Percentiles rank a stretch among this genome's conserved stretches.
These are phyloP conservation scores for Ephydatia muelleri DNA, from an alignment of 37 sponge, comb jelly and placozoan genomes.

Conservation along the genomic window DNA sequence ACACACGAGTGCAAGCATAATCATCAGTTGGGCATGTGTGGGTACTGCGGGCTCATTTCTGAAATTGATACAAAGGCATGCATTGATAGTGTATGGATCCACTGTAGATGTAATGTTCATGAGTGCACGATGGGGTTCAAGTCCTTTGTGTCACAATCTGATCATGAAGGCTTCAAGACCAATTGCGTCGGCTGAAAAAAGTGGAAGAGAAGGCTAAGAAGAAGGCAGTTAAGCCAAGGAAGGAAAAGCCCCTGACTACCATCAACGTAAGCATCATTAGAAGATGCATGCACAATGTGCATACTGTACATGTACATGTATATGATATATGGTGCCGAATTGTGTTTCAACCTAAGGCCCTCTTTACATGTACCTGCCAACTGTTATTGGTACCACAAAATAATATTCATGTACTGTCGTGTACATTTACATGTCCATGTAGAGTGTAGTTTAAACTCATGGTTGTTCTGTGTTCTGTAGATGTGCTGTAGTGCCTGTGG, in stretches of 20 bases:
- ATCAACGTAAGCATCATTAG: constrained; percentile 53
- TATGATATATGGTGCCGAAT: background rate
- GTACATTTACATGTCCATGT: background rate
- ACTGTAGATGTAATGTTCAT: too few relatives aligned
- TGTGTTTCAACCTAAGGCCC: background rate
- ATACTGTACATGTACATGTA: background rate
- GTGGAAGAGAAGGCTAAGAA: constrained; percentile 75
- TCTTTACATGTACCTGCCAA: background rate
- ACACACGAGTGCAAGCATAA: too few relatives aligned
- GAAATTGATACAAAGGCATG: too few relatives aligned
- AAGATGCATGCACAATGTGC: background rate
- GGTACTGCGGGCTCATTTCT: too few relatives aligned
- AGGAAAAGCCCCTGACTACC: constrained; percentile 78
- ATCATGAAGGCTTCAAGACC: constrained; percentile 79
- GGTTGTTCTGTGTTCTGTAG: constrained; percentile 19
- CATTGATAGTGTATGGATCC: too few relatives aligned
- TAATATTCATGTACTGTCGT: too few relatives aligned
- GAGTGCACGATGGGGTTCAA: too few relatives aligned
- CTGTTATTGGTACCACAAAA: too few relatives aligned
- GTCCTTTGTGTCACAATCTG: too few relatives aligned
- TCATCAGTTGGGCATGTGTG: too few relatives aligned
- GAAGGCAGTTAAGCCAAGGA: constrained; percentile 71
- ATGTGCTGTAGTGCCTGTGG: constrained; percentile 98
- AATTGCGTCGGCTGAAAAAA: constrained; percentile 82
- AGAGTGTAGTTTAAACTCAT: background rate